phyloP scores from a whole-genome alignment of 2,888 invertebrate species.

The Nebria salina region DNA sequence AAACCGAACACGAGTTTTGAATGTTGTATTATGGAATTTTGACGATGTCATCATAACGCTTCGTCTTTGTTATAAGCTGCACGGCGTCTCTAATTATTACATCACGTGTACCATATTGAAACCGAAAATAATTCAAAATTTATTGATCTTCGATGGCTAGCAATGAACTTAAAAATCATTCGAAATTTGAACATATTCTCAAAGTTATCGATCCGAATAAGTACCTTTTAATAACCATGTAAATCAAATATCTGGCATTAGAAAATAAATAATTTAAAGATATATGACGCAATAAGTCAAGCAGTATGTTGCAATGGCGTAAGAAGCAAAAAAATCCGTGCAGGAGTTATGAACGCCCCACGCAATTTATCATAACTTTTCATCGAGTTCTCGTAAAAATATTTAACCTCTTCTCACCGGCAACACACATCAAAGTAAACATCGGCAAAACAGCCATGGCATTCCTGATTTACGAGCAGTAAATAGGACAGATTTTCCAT shows the following conservation, averaged over 20 bases:
- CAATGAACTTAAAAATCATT: too few species aligned
- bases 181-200: too few species aligned
- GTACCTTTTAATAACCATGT: not conserved
- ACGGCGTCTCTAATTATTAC: not conserved
- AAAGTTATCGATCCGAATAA: too few species aligned
- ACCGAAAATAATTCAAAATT: too few species aligned
- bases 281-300: not conserved
- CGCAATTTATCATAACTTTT: constrained; percentile 41
- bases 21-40: not conserved
- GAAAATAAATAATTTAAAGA: not conserved
- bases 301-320: not conserved
- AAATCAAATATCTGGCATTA: not conserved
- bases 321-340: not conserved
- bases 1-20: constrained; percentile 6
- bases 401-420: constrained; percentile 29
- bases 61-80: not conserved
- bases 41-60: not conserved
- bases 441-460: constrained; percentile 11
- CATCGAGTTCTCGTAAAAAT: constrained; percentile 39
- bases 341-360: constrained; percentile 4
- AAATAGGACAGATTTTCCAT: constrained; percentile 44
- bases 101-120: not conserved
- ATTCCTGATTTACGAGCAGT: constrained; percentile 36
- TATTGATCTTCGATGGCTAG: too few species aligned
- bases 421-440: constrained; percentile 29